Evolutionary conservation across 1,140 invertebrate species (phyloP).

Genomic region (Listronotus bonariensis): DNA sequence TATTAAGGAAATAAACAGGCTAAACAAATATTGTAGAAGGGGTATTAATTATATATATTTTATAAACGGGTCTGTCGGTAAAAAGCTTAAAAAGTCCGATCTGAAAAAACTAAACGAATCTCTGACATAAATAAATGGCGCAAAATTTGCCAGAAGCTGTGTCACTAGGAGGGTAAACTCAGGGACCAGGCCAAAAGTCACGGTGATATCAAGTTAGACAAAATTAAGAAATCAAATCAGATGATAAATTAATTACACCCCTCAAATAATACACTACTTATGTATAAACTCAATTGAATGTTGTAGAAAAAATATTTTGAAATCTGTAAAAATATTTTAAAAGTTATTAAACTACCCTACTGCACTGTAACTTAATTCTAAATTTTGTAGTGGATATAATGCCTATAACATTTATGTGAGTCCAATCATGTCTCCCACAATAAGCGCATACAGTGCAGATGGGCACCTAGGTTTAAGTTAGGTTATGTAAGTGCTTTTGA

Average conservation of each 20-base stretch:
- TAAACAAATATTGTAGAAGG: slow-evolving; percentile 13
- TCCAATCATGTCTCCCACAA: slow-evolving; percentile 49
- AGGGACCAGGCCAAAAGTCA: slow-evolving; percentile 57
- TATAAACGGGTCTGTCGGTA: slow-evolving; percentile 13
- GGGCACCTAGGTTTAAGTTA: slow-evolving; percentile 51
- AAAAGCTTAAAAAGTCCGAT: slow-evolving; percentile 39
- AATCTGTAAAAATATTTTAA: slow-evolving; percentile 47
- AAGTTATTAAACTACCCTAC: slow-evolving; percentile 42
- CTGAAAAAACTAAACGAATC: slow-evolving; percentile 39
- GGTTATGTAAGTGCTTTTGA: slow-evolving; percentile 56
- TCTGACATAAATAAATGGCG: slow-evolving; percentile 27
- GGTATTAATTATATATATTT: neutral
- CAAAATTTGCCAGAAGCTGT: slow-evolving; percentile 31
- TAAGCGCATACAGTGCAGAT: slow-evolving; percentile 45
- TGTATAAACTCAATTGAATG: slow-evolving; percentile 50
- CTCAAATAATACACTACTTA: slow-evolving; percentile 37
- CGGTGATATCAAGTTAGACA: slow-evolving; percentile 56
- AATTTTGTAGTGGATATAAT: slow-evolving; percentile 40
- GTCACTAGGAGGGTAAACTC: slow-evolving; percentile 53
- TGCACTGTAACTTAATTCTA: slow-evolving; percentile 49
- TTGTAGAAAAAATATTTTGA: slow-evolving; percentile 50
- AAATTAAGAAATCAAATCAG: slow-evolving; percentile 52
- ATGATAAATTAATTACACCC: slow-evolving; percentile 39
- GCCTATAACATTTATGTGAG: slow-evolving; percentile 37
- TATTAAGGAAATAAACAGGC: slow-evolving; percentile 16